Evolutionary conservation across 2,113 vertebrate genomes (phyloP).

Genomic region (Athene cunicularia): DNA sequence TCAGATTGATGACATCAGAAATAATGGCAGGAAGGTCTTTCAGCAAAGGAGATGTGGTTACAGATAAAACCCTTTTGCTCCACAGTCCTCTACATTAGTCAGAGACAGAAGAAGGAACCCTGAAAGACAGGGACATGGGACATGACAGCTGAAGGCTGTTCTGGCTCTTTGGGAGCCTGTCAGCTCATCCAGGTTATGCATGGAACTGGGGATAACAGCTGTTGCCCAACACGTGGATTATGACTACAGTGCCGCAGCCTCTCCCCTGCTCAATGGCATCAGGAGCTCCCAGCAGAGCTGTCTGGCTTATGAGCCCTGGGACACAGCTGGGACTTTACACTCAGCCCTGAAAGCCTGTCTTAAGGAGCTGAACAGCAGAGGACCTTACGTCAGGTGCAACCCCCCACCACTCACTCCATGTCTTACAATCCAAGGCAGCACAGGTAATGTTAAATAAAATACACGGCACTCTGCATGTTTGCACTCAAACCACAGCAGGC

Average conservation of each 20-base stretch:
- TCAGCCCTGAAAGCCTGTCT: neutral
- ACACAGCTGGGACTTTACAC: rapidly evolving
- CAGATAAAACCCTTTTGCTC: neutral
- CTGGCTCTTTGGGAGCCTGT: neutral
- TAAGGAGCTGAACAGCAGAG: neutral
- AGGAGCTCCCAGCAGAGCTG: neutral
- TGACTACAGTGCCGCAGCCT: neutral
- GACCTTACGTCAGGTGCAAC: neutral
- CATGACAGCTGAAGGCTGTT: neutral
- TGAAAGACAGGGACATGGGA: neutral
- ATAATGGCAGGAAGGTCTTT: neutral
- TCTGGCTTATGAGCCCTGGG: neutral
- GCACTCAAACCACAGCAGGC: neutral
- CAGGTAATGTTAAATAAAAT: neutral
- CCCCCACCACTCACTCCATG: rapidly evolving
- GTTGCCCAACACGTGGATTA: neutral
- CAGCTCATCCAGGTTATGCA: rapidly evolving
- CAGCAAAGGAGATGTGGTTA: neutral
- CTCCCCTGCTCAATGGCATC: neutral
- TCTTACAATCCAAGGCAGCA: neutral
- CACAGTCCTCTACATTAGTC: neutral
- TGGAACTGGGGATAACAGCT: neutral
- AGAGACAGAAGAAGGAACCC: neutral
- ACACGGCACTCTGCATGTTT: rapidly evolving
- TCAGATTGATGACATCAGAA: neutral